Evolutionary conservation across 1,140 invertebrate species (phyloP).

Genomic region (Ladona fulva): DNA sequence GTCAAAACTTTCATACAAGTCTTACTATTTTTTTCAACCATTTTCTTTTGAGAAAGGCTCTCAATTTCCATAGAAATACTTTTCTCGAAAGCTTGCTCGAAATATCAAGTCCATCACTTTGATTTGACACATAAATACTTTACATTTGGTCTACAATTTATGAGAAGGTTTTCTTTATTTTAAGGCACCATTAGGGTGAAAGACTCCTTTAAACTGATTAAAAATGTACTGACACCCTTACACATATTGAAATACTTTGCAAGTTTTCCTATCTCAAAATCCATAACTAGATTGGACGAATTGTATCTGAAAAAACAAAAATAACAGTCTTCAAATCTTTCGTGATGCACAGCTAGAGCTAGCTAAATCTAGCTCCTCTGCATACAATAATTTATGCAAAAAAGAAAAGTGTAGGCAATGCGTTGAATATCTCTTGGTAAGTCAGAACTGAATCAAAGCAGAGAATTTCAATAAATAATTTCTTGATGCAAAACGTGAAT

Average conservation of each 20-base stretch:
- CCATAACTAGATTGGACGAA: neutral
- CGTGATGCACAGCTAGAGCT: neutral
- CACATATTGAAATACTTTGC: no score
- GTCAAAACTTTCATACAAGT: neutral
- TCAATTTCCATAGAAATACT: neutral
- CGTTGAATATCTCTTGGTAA: no score
- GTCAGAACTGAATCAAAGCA: no score
- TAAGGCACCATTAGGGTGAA: neutral
- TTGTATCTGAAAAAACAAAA: neutral
- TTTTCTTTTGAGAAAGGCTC: neutral
- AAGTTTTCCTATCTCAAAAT: neutral
- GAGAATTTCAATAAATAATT: no score
- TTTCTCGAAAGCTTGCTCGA: neutral
- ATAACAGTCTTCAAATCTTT: neutral
- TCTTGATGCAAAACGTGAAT: no score
- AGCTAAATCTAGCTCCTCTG: neutral
- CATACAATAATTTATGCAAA: neutral
- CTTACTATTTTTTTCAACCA: neutral
- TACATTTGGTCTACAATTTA: neutral
- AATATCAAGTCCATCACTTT: neutral
- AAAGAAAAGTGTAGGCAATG: no score
- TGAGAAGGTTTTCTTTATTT: neutral
- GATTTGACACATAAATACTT: neutral
- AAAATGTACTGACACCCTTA: no score
- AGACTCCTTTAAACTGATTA: neutral